A percentile compares a stretch with the other conserved stretches of the same genome.
phyloP scores from a whole-genome alignment of 2,888 invertebrate genomes.

The Dicycla oo region DNA sequence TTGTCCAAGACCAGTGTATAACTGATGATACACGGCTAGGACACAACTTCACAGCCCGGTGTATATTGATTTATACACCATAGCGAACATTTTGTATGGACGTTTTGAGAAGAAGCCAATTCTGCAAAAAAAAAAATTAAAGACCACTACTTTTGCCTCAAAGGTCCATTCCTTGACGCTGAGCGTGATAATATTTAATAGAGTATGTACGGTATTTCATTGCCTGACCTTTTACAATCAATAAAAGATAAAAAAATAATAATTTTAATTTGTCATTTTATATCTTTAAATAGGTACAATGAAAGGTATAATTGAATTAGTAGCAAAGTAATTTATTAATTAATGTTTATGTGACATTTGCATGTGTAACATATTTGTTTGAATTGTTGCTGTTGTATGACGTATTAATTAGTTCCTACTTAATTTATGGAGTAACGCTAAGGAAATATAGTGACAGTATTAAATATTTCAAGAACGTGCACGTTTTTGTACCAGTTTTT shows the following conservation, averaged over 20 bases:
- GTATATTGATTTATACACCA: too few species aligned
- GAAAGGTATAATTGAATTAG: not conserved
- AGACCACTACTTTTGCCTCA: too few species aligned
- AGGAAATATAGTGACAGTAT: not conserved
- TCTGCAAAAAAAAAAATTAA: too few species aligned
- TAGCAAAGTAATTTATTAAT: slow-evolving; percentile 10
- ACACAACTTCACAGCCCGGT: too few species aligned
- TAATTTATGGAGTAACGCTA: slow-evolving; percentile 13
- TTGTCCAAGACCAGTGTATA: too few species aligned
- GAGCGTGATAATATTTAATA: too few species aligned
- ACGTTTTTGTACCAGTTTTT: not conserved
- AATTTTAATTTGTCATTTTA: not conserved
- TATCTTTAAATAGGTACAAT: not conserved
- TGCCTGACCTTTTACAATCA: slow-evolving; percentile 1
- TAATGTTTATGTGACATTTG: not conserved
- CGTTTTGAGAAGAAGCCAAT: too few species aligned
- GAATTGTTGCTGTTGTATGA: not conserved
- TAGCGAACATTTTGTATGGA: too few species aligned
- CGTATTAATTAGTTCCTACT: slow-evolving; percentile 6
- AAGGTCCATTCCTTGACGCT: too few species aligned
- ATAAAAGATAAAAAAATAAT: not conserved
- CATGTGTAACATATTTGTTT: slow-evolving; percentile 9
- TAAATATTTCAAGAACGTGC: slow-evolving; percentile 1
- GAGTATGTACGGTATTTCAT: not conserved
- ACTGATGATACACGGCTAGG: too few species aligned